Base-by-base conservation (phyloP, 2,113 vertebrate species). In the Craseonycteris thonglongyai region DNA sequence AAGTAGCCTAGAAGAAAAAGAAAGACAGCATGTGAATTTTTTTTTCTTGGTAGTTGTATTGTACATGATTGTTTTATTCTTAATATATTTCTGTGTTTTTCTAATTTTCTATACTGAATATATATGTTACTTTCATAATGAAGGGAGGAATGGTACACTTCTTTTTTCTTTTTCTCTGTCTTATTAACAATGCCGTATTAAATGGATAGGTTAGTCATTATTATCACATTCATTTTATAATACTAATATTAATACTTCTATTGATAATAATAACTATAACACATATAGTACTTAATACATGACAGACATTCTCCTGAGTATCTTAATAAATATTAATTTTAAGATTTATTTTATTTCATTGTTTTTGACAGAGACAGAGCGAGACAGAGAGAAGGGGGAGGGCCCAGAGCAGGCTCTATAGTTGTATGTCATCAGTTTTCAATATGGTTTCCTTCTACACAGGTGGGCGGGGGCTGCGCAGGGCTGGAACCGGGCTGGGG, bases 151-250 rank as follows among this genome's bases (percentile, higher is more conserved):
- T 59, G 28, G n/a, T 28, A 75, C 65, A 22, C 65, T 89, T 59
- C 51, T 33, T 21, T 65, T 66, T 71, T 61, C 10, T 74, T 74
- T 82, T 92, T 68, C 40, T 83, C 75, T 83, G n/a, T 86, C 58
- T 95, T 94, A 65, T n/a, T 68, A 90, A 88, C 42, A 89, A 78
- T 42, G 14, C 2, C 35, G 79, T 63, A 33, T 79, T 96, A 95
- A 72, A 51, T 78, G 75, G 24, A 65, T 47, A 69, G 7, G 19
- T 24, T 56, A 86, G 21, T 45, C 63, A 56, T 61, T 79, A 72
- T 66, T 51, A 59, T 72, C 59, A 66, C 71, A 54, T 72, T 22
- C 22, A 51, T 66, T 83, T 94, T 69, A 80, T 61, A 83, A 90
- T 61, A 40, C 16, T 71, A 89, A 90, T 61, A 40, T 13, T 71